Conservation (phyloP, 2,797 vertebrate species). For the Sebastes iracundus region DNA sequence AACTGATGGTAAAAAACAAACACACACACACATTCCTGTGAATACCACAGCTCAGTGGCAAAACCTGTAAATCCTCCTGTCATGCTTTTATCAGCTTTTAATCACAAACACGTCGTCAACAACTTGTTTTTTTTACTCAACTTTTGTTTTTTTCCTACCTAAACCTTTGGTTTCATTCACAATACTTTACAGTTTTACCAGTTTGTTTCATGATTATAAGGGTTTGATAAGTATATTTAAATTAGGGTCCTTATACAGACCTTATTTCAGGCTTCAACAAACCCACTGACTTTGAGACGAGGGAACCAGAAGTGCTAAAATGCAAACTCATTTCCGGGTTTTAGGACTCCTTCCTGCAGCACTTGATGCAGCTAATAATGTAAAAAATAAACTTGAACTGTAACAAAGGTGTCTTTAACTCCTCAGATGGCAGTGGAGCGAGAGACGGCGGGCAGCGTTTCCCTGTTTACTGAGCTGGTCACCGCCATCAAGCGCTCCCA, state of each 20-base stretch:
- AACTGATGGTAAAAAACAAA: slow-evolving; percentile 63
- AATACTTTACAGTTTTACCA: too few relatives aligned
- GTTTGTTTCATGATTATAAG: not conserved
- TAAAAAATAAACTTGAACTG: not conserved
- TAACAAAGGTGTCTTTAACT: too few relatives aligned
- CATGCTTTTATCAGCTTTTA: not conserved
- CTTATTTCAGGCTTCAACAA: too few relatives aligned
- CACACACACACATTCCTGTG: not conserved
- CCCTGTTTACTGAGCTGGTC: slow-evolving; percentile 58
- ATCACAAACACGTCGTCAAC: not conserved
- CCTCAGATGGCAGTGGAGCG: slow-evolving; percentile 59
- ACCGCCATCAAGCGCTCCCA: slow-evolving; percentile 72
- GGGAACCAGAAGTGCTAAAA: too few relatives aligned
- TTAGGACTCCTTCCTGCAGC: too few relatives aligned
- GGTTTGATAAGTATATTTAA: not conserved
- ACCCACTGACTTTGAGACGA: too few relatives aligned
- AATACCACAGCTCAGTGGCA: not conserved
- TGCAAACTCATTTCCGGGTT: too few relatives aligned
- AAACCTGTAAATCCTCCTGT: slow-evolving; percentile 1
- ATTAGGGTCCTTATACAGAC: not conserved
- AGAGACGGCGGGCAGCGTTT: slow-evolving; percentile 62
- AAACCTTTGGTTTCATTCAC: too few relatives aligned
- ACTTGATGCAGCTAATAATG: not conserved
- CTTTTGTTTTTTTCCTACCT: too few relatives aligned
- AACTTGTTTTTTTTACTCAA: not conserved